Evolutionary conservation across 2,888 invertebrate genomes (phyloP).

Genomic region (Macrophya alboannulata): DNA sequence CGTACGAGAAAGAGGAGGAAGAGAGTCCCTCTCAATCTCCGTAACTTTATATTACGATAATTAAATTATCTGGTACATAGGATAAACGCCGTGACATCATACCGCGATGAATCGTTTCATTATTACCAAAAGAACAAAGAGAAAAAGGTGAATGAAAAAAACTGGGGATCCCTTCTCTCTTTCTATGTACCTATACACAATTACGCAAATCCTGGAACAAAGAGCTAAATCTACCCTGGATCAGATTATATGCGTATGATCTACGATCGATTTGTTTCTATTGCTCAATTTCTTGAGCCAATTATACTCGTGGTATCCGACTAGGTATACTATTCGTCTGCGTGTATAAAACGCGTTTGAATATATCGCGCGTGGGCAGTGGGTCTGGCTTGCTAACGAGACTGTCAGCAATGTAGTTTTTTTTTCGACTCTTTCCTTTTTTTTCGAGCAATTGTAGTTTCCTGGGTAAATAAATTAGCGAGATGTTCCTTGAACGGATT

Average conservation of each 20-base stretch:
- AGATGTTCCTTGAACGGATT: neutral
- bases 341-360: slow-evolving; percentile 29
- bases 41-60: neutral
- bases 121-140: neutral
- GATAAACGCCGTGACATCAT: neutral
- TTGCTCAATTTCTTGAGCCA: slow-evolving; percentile 45
- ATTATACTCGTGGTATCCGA: slow-evolving; percentile 8
- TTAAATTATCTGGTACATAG: neutral
- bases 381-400: slow-evolving; percentile 31
- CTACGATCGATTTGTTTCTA: slow-evolving; percentile 36
- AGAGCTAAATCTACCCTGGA: slow-evolving; percentile 1
- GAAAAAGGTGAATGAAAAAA: neutral
- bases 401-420: slow-evolving; percentile 7
- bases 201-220: slow-evolving; percentile 11
- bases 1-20: neutral
- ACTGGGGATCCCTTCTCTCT: neutral
- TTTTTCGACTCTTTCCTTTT: neutral
- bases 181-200: neutral
- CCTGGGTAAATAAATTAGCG: neutral
- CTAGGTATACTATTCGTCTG: neutral
- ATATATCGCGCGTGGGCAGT: slow-evolving; percentile 25
- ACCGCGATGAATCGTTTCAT: neutral
- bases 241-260: slow-evolving; percentile 31
- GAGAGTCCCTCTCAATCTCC: neutral
- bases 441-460: neutral